Evolutionary conservation across 2,797 vertebrate genomes (phyloP).

Genomic region (Morelia viridis): DNA sequence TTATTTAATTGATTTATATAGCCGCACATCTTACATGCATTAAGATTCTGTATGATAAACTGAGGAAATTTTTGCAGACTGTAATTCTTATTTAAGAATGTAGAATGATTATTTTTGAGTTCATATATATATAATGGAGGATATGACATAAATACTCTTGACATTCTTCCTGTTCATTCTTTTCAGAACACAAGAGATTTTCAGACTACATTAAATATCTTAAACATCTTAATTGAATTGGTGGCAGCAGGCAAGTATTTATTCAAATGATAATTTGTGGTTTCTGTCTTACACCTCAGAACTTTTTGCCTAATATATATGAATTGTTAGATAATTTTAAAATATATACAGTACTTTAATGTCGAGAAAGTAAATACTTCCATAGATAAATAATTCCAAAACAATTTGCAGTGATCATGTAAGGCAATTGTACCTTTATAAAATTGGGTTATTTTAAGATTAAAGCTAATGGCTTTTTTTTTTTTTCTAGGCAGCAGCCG

Average conservation of each 20-base stretch:
- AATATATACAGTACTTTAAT: not conserved
- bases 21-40: not conserved
- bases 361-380: constrained; percentile 7
- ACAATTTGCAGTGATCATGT: not conserved
- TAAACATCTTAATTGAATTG: constrained; percentile 91
- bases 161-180: constrained; percentile 34
- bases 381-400: not conserved
- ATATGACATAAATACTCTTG: constrained; percentile 47
- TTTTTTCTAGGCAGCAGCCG: constrained; percentile 83
- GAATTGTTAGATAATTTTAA: constrained; percentile 12
- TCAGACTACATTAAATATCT: constrained; percentile 89
- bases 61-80: not conserved
- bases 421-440: not conserved
- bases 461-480: constrained; percentile 4
- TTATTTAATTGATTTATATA: not conserved
- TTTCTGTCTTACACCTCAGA: not conserved
- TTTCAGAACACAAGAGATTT: constrained; percentile 88
- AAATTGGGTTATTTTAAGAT: not conserved
- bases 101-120: not conserved
- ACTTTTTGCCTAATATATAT: not conserved
- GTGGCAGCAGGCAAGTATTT: constrained; percentile 86
- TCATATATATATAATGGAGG: not conserved
- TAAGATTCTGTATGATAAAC: not conserved
- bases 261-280: not conserved
- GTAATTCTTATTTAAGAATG: not conserved